Conservation (phyloP, 2,888 invertebrate genomes). For the Synanthedon myopaeformis region DNA sequence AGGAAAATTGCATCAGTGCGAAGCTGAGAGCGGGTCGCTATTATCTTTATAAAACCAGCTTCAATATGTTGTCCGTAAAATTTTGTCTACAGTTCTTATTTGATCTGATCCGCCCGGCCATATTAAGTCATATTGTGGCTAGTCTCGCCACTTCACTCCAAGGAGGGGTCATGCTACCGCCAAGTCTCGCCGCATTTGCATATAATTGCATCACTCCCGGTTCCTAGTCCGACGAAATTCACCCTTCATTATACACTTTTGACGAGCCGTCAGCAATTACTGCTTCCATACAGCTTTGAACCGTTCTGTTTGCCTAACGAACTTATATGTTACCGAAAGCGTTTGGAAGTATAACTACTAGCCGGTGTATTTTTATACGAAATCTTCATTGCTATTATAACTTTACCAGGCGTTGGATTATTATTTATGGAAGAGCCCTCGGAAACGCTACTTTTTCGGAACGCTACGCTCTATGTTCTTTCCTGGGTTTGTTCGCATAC, state of each 20-base stretch:
- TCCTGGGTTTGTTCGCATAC: too few species aligned
- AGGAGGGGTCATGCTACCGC: slow-evolving; percentile 28
- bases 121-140: slow-evolving; percentile 20
- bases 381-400: too few species aligned
- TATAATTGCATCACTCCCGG: slow-evolving; percentile 39
- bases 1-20: too few species aligned
- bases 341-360: background rate
- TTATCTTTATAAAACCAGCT: too few species aligned
- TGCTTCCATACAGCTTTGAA: slow-evolving; percentile 1
- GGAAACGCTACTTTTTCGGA: too few species aligned
- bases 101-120: slow-evolving; percentile 10
- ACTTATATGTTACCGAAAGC: background rate
- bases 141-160: slow-evolving; percentile 12
- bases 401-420: too few species aligned
- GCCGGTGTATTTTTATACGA: too few species aligned
- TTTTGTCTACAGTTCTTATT: too few species aligned
- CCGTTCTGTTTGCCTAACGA: slow-evolving; percentile 2
- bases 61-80: too few species aligned
- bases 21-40: too few species aligned
- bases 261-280: slow-evolving; percentile 6
- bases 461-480: too few species aligned
- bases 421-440: too few species aligned
- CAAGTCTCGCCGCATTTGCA: slow-evolving; percentile 35
- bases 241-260: slow-evolving; percentile 12
- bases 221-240: slow-evolving; percentile 5